Evolutionary conservation across 2,113 vertebrate genomes (phyloP), one percentile per base, ranked within the genome.

Genomic region (Limnothrissa miodon): DNA sequence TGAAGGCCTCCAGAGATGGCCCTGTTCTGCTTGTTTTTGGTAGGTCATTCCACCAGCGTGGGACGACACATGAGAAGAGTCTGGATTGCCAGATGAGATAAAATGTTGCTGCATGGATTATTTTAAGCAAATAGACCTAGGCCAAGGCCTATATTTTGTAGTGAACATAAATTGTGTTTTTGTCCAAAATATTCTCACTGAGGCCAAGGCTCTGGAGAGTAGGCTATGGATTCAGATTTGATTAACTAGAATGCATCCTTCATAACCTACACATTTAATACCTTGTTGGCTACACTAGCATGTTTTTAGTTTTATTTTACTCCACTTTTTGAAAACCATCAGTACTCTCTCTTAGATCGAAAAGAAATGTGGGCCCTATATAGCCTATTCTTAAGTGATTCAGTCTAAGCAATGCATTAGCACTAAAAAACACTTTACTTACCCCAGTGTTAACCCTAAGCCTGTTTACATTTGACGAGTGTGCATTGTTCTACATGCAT

Each of bases 111-210:
- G 25, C 59, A 66, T 48, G 13, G 59, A 8, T 66, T 33, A 66
- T 66, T 66, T 66, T 66, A 10, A 25, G 25, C 59, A 66, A 33
- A 66, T n/a, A n/a, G n/a, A n/a, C n/a, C n/a, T n/a, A n/a, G n/a
- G n/a, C 59, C 25, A 66, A n/a, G 29, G 7, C 59, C 59, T 66
- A 29, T 66, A 66, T 66, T 66, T 66, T 66, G 59, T 66, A 66
- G 59, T 66, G 25, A 29, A 66, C 59, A 66, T 66, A 66, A 66
- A 66, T 66, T 8, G 25, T 33, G n/a, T 66, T 66, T 66, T 66
- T 66, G 59, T n/a, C 59, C 59, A 66, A 66, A 66, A 13, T 66
- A 33, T 33, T 66, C 59, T 66, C 8, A 29, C 59, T 10, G 25
- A 66, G 59, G 8, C 25, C 5, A 13, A 66, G 59, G 25, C 59